These are phyloP conservation scores for Drosophila fuyamai DNA, from an alignment of 1,140 invertebrate genomes.

Conservation along the genomic window DNA sequence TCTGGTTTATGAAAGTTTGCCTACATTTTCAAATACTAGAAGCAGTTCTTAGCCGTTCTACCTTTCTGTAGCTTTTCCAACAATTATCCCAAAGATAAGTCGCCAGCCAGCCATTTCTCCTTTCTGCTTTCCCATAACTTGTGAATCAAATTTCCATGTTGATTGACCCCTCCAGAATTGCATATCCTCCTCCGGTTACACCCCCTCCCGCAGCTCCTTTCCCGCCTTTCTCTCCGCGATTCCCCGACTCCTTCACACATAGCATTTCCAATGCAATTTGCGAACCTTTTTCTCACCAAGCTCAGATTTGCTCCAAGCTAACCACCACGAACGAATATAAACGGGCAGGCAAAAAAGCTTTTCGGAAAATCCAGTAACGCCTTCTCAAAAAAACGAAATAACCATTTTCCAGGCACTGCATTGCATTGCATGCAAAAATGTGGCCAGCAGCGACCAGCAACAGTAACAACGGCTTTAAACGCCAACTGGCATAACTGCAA, in stretches of 20 bases:
- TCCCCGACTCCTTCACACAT: slow-evolving; percentile 28
- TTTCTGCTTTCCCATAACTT: slow-evolving; percentile 45
- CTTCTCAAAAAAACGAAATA: slow-evolving; percentile 68
- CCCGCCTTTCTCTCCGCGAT: slow-evolving; percentile 9
- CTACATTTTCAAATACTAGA: no score
- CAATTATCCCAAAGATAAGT: not conserved
- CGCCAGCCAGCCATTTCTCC: not conserved
- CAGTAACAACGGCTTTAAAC: slow-evolving; percentile 42
- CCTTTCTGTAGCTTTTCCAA: no score
- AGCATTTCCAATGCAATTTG: slow-evolving; percentile 63
- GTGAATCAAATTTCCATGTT: slow-evolving; percentile 55
- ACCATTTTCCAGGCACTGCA: slow-evolving; percentile 60
- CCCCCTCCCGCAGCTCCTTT: slow-evolving; percentile 16
- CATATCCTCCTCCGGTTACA: slow-evolving; percentile 38
- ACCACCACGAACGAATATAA: slow-evolving; percentile 46
- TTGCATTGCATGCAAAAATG: slow-evolving; percentile 79
- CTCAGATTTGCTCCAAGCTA: slow-evolving; percentile 62
- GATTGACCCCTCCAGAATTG: slow-evolving; percentile 51
- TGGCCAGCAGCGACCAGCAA: slow-evolving; percentile 34
- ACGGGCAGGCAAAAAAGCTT: slow-evolving; percentile 20
- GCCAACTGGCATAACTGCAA: slow-evolving; percentile 73
- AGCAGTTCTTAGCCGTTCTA: no score
- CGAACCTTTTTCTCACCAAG: slow-evolving; percentile 61
- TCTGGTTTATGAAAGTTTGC: no score
- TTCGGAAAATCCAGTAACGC: slow-evolving; percentile 70